phyloP scores from a whole-genome alignment of 2,113 vertebrate genomes.

The Rhagologus leucostigma region DNA sequence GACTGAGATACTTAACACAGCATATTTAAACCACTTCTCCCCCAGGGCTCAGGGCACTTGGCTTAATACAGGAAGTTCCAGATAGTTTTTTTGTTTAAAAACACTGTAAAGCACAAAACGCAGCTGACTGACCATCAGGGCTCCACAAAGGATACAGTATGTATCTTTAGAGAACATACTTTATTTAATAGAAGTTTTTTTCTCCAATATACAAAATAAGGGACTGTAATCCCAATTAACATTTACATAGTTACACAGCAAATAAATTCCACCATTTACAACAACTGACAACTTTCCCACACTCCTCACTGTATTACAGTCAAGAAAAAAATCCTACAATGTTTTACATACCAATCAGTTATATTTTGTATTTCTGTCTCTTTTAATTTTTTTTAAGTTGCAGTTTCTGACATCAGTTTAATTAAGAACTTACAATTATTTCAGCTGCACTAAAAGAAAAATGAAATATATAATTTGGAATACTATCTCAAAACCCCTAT shows the following conservation, averaged over 20 bases:
- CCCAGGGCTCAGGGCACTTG: background rate
- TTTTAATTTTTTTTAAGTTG: background rate
- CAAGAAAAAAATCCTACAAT: slow-evolving; percentile 25
- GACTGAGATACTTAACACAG: background rate
- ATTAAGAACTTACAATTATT: slow-evolving; percentile 42
- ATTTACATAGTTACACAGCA: slow-evolving; percentile 70
- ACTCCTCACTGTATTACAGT: background rate
- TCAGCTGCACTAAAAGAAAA: slow-evolving; percentile 60
- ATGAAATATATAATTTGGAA: slow-evolving; percentile 37
- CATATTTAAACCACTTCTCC: background rate
- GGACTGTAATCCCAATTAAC: slow-evolving; percentile 64
- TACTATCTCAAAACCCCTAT: slow-evolving; percentile 22
- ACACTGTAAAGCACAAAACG: background rate
- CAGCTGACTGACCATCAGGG: background rate
- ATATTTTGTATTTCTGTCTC: background rate
- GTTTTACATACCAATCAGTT: slow-evolving; percentile 1
- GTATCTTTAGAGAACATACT: slow-evolving; percentile 76
- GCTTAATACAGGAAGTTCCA: background rate
- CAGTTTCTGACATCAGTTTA: slow-evolving; percentile 44
- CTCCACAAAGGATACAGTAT: slow-evolving; percentile 55
- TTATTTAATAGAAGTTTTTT: slow-evolving; percentile 89
- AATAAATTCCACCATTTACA: slow-evolving; percentile 62
- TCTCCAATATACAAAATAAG: slow-evolving; percentile 76
- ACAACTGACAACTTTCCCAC: background rate
- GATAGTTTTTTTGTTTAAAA: background rate